phyloP scores from a whole-genome alignment of 2,888 invertebrate genomes.

The Belgica antarctica region DNA sequence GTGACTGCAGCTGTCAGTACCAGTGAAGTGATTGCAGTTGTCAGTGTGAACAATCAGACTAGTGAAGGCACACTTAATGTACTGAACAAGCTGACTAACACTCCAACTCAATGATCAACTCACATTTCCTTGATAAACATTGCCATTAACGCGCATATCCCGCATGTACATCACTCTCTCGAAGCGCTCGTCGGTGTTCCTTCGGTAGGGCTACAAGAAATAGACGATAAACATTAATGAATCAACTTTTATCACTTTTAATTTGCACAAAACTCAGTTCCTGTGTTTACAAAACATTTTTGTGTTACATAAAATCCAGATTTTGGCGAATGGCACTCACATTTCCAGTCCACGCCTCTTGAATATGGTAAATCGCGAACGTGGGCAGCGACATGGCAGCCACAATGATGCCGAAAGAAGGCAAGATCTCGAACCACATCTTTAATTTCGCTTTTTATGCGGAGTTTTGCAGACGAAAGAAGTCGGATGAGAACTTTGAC shows the following conservation, averaged over 20 bases:
- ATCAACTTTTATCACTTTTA: not conserved
- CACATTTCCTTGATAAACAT: constrained; percentile 63
- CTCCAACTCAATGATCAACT: no score
- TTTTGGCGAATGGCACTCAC: constrained; percentile 57
- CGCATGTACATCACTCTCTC: constrained; percentile 61
- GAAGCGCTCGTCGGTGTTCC: constrained; percentile 58
- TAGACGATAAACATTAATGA: not conserved
- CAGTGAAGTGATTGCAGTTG: no score
- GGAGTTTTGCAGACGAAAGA: not conserved
- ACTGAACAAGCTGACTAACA: no score
- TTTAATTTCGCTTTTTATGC: constrained; percentile 45
- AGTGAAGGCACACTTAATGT: no score
- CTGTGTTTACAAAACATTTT: constrained; percentile 21
- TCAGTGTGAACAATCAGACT: no score
- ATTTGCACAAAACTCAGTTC: not conserved
- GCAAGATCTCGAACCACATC: constrained; percentile 75
- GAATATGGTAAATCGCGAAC: constrained; percentile 62
- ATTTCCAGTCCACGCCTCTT: constrained; percentile 63
- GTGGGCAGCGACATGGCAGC: constrained; percentile 63
- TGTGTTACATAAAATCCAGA: not conserved
- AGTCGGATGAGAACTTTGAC: no score
- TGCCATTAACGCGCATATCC: constrained; percentile 61
- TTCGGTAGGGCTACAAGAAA: constrained; percentile 58
- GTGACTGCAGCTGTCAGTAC: no score
- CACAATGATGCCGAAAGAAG: constrained; percentile 62